Evolutionary conservation across 2,888 invertebrate species (phyloP), one percentile per base, ranked within the genome.

Genomic region (Acanthosepion esculentum): DNA sequence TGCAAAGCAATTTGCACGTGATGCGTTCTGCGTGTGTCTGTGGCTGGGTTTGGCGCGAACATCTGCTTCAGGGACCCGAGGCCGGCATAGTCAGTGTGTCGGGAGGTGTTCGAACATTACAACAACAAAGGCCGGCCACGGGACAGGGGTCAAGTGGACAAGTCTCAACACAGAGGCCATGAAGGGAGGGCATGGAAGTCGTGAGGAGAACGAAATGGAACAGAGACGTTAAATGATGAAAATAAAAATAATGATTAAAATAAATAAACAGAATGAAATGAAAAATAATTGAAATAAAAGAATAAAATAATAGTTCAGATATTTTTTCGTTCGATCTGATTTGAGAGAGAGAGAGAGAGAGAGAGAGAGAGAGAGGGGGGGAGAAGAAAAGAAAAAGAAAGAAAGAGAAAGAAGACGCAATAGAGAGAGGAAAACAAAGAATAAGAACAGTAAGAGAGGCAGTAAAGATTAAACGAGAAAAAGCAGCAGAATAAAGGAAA

Each of bases 1-100:
- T 78, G 29, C 78, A 78, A 78, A n/a, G n/a, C 78, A 78, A 78
- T 78, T 78, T 78, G 78, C 78, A 78, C n/a, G 78, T n/a, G 78
- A 78, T n/a, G 78, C 7, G 29, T 78, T 78, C 29, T 29, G 78
- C n/a, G 78, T n/a, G 78, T 29, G 78, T 29, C n/a, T 12, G 78
- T 78, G 29, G 29, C n/a, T n/a, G 78, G 78, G 29, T n/a, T 29
- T 29, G 78, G 78, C n/a, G 78, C 29, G 29, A 78, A 78, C 78
- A 78, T 78, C 78, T 78, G 78, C 78, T 78, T 29, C 78, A 78
- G 78, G n/a, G 78, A 78, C 29, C n/a, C 78, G 8, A 0, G 64
- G 64, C 29, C 64, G 64, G 26, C 64, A 29, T 64, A n/a, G n/a
- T 55, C 20, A 20, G 55, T 20, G 55, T 55, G 55, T 29, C 78